Conservation (phyloP, 2,113 vertebrate species). For the Capreolus pygargus region DNA sequence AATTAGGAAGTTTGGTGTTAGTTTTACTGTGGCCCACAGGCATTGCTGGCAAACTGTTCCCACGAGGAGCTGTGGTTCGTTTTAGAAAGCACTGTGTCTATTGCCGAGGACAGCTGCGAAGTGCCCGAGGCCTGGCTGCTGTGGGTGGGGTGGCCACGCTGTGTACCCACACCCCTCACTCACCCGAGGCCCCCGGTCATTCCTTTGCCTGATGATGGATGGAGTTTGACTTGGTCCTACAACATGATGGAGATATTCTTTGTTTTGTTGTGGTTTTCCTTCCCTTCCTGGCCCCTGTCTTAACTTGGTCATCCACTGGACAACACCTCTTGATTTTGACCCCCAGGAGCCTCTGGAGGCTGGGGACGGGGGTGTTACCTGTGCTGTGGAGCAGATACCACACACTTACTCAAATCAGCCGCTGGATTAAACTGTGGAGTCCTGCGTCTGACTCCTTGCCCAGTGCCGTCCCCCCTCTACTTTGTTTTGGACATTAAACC, state of each 20-base stretch:
- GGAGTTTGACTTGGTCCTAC: conserved; percentile 24
- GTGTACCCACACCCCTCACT: not conserved
- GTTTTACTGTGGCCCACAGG: conserved; percentile 57
- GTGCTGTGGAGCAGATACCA: not conserved
- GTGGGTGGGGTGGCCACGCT: not conserved
- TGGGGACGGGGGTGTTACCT: not conserved
- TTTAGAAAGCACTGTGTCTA: not conserved
- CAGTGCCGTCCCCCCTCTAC: not conserved
- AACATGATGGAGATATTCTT: conserved; percentile 27
- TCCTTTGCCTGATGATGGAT: not conserved
- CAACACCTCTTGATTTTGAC: not conserved
- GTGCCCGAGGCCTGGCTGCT: not conserved
- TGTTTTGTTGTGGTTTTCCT: conserved; percentile 31
- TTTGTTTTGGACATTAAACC: not conserved
- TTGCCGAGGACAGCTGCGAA: not conserved
- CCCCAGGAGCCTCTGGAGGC: not conserved
- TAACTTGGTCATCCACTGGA: not conserved
- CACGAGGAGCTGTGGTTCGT: not conserved
- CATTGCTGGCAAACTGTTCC: conserved; percentile 53
- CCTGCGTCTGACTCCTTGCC: not conserved
- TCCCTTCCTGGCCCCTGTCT: conserved; percentile 28
- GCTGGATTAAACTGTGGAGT: not conserved
- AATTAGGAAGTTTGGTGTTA: conserved; percentile 43
- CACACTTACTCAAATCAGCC: not conserved
- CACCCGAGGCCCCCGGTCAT: not conserved